Base-by-base conservation (phyloP, 2,797 vertebrate genomes). In the Coluber constrictor region DNA sequence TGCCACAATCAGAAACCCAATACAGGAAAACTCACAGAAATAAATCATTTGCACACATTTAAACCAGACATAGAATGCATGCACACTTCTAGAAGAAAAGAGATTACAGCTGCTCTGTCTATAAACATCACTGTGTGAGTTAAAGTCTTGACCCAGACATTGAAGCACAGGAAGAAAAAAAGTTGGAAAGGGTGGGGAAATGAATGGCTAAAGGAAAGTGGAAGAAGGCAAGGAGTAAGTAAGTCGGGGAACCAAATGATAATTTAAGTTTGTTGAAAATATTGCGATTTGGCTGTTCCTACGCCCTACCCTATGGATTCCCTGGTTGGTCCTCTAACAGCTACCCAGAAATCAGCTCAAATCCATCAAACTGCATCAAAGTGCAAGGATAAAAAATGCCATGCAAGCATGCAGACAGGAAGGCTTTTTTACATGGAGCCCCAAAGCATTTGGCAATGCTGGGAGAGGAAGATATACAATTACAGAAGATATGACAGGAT, bases 341-440 rank as follows among this genome's bases (percentile, higher is more conserved):
- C 86, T 88, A 90, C 66, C 86, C 89, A 94, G 86, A 90, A 94
- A 92, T 90, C 93, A 90, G 87, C 93, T 92, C 93, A 79, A 61
- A 90, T 90, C 27, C 32, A 79, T 60, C 87, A 20, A 54, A 57
- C 20, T 18, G 16, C 8, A 55, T 32, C n/a, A n/a, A 7, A 27
- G 55, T n/a, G 15, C 32, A 9, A 5, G n/a, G 43, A 18, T 10
- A 10, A 16, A 5, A 25, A n/a, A n/a, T n/a, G n/a, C n/a, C 32
- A 86, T 91, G 57, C 51, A 86, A 23, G 79, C 89, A 91, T 79
- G 86, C 56, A 43, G 86, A 89, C 47, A 83, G 43, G 11, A 83
- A 47, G 20, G 10, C 32, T 54, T 59, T 47, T 51, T 86, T 51
- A 47, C 12, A 56, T 8, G 57, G 63, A 86, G 16, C 25, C 32